phyloP scores from a whole-genome alignment of 2,113 vertebrate genomes.

The Megaceryle torquata region DNA sequence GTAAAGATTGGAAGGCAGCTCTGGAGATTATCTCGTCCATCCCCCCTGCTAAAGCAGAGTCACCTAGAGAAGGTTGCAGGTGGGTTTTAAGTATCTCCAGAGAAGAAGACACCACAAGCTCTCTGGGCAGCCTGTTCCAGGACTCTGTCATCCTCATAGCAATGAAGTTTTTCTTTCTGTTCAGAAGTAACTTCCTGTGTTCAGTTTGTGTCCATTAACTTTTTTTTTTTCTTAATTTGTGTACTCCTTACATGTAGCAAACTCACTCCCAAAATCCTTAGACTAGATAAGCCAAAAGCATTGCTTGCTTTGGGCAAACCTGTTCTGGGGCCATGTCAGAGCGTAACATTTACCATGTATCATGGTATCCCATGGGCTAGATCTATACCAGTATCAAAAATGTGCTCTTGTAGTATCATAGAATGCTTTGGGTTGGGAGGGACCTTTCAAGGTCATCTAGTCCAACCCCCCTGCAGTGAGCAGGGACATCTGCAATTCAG shows the following conservation, averaged over 20 bases:
- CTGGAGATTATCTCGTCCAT: too few relatives aligned
- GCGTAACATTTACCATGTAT: not conserved
- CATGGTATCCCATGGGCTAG: not conserved
- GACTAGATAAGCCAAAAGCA: not conserved
- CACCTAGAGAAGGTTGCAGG: too few relatives aligned
- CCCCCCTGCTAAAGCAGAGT: too few relatives aligned
- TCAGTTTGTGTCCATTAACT: not conserved
- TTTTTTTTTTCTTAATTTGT: not conserved
- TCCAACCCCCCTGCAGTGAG: not conserved
- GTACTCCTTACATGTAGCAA: not conserved
- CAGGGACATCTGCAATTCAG: not conserved
- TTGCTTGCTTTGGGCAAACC: not conserved
- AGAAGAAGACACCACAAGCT: too few relatives aligned
- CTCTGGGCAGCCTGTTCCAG: too few relatives aligned
- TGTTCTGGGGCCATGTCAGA: accelerated
- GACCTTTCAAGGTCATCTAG: not conserved
- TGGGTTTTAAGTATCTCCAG: too few relatives aligned
- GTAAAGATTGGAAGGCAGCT: too few relatives aligned
- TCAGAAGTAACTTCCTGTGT: too few relatives aligned
- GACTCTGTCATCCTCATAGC: too few relatives aligned
- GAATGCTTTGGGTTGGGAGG: not conserved
- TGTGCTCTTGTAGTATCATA: not conserved
- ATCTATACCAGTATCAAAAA: not conserved
- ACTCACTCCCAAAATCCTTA: not conserved
- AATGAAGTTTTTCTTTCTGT: too few relatives aligned